Evolutionary conservation across 2,888 invertebrate genomes (phyloP).

Genomic region (Baronia brevicornis): DNA sequence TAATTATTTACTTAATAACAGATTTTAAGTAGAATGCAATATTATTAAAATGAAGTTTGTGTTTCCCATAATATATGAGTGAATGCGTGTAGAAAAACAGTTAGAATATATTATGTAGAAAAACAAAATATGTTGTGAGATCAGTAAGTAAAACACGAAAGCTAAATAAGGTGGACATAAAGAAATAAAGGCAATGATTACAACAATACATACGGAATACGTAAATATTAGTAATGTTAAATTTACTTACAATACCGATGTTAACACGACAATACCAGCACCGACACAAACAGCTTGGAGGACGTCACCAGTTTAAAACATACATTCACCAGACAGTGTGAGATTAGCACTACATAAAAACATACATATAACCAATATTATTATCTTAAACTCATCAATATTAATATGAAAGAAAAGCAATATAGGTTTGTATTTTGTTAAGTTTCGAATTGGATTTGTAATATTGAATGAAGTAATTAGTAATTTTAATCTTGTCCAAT

Average conservation of each 20-base stretch:
- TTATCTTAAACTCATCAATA: too few species aligned
- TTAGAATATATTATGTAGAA: too few species aligned
- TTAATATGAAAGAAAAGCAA: too few species aligned
- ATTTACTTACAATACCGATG: slow-evolving; percentile 67
- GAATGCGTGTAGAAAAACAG: neutral
- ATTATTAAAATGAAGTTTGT: too few species aligned
- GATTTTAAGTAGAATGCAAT: too few species aligned
- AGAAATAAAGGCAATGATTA: slow-evolving; percentile 26
- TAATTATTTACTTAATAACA: too few species aligned
- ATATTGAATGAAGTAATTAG: too few species aligned
- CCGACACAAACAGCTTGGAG: slow-evolving; percentile 44
- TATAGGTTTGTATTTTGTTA: too few species aligned
- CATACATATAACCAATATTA: neutral
- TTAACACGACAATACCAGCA: slow-evolving; percentile 61
- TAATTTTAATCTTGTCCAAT: too few species aligned
- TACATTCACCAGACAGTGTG: slow-evolving; percentile 21
- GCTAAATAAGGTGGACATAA: slow-evolving; percentile 21
- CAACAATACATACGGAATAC: slow-evolving; percentile 11
- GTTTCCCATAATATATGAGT: neutral
- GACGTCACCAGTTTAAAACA: slow-evolving; percentile 36
- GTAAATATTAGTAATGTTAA: slow-evolving; percentile 58
- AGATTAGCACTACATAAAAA: slow-evolving; percentile 31
- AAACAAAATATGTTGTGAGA: too few species aligned
- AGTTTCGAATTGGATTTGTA: too few species aligned
- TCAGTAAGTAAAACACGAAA: slow-evolving; percentile 11